A percentile compares a stretch with the other conserved stretches of the same genome.
phyloP scores from a whole-genome alignment of 2,797 vertebrate species.

The Tenualosa ilisha region DNA sequence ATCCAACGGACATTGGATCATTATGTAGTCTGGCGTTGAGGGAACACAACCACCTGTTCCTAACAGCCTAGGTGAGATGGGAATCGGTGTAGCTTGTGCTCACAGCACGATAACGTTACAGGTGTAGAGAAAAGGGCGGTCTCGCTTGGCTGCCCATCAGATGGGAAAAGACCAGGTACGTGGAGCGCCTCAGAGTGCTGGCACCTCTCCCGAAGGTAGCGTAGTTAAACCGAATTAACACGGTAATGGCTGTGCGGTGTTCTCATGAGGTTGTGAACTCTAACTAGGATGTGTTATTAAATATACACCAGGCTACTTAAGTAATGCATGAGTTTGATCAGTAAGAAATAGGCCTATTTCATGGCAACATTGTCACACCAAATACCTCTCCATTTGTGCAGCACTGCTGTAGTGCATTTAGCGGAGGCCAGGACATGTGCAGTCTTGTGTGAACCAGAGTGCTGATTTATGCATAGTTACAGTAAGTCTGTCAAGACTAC shows the following conservation, averaged over 20 bases:
- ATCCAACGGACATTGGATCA: not conserved
- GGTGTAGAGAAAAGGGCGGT: constrained; percentile 13
- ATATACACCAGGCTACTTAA: not conserved
- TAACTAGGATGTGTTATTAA: not conserved
- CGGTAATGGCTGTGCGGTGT: not conserved
- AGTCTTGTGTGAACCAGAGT: not conserved
- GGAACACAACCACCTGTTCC: constrained; percentile 6
- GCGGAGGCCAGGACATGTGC: not conserved
- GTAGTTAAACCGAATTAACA: not conserved
- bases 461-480: too few species aligned
- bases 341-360: not conserved
- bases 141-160: not conserved
- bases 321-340: not conserved
- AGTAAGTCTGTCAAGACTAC: too few species aligned
- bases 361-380: not conserved
- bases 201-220: not conserved
- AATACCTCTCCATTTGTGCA: not conserved
- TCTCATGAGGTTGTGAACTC: not conserved
- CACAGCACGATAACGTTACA: constrained; percentile 4
- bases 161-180: not conserved
- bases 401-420: not conserved
- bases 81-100: not conserved
- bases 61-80: constrained; percentile 1
- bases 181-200: not conserved
- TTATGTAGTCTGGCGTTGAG: not conserved